phyloP scores from a whole-genome alignment of 2,113 vertebrate species.

The Ceyx melanurus region DNA sequence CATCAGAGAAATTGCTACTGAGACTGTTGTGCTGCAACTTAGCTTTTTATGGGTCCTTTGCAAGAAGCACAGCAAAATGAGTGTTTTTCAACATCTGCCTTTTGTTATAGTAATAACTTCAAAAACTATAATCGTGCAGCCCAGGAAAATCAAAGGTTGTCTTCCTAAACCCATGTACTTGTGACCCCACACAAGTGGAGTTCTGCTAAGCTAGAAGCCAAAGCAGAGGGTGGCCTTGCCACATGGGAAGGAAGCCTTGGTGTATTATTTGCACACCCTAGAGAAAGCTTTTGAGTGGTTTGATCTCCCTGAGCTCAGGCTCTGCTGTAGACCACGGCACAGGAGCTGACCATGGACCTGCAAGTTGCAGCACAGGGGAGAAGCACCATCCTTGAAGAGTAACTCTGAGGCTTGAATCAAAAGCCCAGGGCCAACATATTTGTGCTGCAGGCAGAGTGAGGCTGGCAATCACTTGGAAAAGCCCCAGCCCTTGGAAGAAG shows the following conservation, averaged over 20 bases:
- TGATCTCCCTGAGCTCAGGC: not conserved
- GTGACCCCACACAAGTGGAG: not conserved
- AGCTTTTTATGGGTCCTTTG: accelerated
- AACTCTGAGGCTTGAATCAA: not conserved
- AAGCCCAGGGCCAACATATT: not conserved
- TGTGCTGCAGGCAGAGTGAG: not conserved
- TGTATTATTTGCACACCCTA: not conserved
- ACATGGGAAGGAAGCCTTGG: not conserved
- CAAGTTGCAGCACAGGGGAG: not conserved
- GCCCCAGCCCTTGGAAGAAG: not conserved
- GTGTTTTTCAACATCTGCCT: not conserved
- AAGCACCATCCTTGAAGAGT: not conserved
- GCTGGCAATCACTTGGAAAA: not conserved
- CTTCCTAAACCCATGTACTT: not conserved
- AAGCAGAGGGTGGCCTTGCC: not conserved
- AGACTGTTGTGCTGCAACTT: not conserved
- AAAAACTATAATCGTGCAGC: accelerated
- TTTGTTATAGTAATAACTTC: not conserved
- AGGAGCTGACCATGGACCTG: not conserved
- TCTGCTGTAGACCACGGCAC: not conserved
- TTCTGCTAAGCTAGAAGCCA: not conserved
- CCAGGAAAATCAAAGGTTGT: not conserved
- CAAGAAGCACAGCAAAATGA: not conserved
- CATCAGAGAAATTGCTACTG: not conserved
- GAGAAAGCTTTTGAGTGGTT: not conserved